Evolutionary conservation across 2,888 invertebrate species (phyloP).

Genomic region (Scelioninae gen. 1): DNA sequence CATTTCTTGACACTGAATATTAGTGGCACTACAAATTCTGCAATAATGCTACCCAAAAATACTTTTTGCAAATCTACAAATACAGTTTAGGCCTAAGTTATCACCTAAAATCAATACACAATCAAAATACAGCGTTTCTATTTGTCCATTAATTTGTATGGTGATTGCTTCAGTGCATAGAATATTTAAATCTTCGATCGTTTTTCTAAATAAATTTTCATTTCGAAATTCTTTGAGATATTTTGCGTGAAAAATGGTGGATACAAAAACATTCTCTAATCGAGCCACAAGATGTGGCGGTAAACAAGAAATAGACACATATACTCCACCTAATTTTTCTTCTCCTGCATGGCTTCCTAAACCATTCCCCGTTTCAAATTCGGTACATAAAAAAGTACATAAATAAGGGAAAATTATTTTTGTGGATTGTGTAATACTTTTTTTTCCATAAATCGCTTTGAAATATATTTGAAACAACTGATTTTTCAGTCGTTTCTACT

Average conservation of each 20-base stretch:
- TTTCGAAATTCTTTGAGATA: conserved; percentile 6
- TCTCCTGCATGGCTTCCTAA: too few species aligned
- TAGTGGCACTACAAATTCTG: conserved; percentile 36
- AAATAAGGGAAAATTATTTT: too few species aligned
- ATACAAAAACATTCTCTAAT: conserved; percentile 21
- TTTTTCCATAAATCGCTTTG: too few species aligned
- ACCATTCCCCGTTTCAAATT: too few species aligned
- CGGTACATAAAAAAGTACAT: too few species aligned
- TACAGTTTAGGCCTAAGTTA: conserved; percentile 20
- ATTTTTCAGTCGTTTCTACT: too few species aligned
- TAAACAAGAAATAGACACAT: conserved; percentile 5
- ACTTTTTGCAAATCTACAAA: conserved; percentile 30
- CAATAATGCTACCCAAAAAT: conserved; percentile 29
- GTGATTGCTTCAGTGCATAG: not conserved
- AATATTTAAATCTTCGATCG: conserved; percentile 15
- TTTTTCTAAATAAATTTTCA: conserved; percentile 5
- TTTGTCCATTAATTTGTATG: not conserved
- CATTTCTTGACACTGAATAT: conserved; percentile 54
- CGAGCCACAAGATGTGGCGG: conserved; percentile 5
- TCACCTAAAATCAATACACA: conserved; percentile 8
- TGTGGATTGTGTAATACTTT: too few species aligned
- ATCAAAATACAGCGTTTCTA: conserved; percentile 8
- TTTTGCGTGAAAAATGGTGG: conserved; percentile 13
- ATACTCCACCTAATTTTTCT: too few species aligned
- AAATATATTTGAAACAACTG: too few species aligned